Evolutionary conservation across 1,140 invertebrate genomes (phyloP).

Genomic region (Fopius arisanus): DNA sequence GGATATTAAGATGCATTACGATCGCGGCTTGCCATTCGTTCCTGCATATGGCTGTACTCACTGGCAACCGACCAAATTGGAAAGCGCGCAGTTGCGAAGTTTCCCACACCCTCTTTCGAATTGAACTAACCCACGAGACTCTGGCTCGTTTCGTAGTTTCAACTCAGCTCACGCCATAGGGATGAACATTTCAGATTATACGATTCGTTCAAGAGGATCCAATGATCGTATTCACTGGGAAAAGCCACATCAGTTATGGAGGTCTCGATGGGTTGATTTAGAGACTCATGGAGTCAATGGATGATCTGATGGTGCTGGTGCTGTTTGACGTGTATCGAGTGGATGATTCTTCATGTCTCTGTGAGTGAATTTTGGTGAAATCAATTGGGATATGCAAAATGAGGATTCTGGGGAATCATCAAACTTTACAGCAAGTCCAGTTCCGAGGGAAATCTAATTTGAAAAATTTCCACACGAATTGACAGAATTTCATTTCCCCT

Average conservation of each 20-base stretch:
- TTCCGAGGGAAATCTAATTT: too few species aligned
- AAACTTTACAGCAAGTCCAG: too few species aligned
- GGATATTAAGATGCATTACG: slow-evolving; percentile 56
- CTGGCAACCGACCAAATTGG: slow-evolving; percentile 61
- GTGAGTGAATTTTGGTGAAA: too few species aligned
- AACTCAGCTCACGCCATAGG: neutral
- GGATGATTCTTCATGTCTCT: too few species aligned
- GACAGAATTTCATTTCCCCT: neutral
- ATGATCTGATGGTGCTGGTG: neutral
- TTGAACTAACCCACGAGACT: neutral
- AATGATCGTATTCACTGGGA: neutral
- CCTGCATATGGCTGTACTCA: slow-evolving; percentile 38
- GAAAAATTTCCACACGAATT: neutral
- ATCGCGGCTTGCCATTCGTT: slow-evolving; percentile 47
- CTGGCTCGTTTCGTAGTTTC: neutral
- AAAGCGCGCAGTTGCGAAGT: slow-evolving; percentile 48
- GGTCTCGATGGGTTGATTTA: neutral
- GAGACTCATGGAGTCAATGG: neutral
- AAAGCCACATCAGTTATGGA: neutral
- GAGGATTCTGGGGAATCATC: too few species aligned
- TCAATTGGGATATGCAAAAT: too few species aligned
- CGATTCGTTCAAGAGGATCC: neutral
- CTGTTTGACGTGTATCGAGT: too few species aligned
- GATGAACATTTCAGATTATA: neutral
- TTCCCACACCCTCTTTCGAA: slow-evolving; percentile 8